These are phyloP conservation scores for Taeniopygia guttata DNA, from an alignment of 2,797 vertebrate genomes.

Conservation along the genomic window DNA sequence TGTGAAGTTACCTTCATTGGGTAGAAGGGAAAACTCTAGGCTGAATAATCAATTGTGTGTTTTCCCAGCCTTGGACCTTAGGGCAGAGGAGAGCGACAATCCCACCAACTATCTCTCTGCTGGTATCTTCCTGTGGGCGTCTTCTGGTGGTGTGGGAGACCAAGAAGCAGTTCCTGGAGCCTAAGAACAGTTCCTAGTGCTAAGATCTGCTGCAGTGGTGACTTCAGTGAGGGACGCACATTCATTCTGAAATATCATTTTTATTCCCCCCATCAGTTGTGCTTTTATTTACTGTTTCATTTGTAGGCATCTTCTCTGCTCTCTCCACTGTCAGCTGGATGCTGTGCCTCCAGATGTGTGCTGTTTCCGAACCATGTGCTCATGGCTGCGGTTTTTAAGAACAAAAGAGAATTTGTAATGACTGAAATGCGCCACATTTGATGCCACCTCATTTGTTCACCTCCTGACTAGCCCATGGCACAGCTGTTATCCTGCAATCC, in stretches of 20 bases:
- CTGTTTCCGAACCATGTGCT: background rate
- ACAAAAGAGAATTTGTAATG: background rate
- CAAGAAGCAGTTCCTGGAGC: background rate
- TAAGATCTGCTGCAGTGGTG: background rate
- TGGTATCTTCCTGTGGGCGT: background rate
- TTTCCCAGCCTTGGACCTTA: background rate
- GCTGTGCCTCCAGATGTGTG: accelerated
- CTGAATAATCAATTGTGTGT: background rate
- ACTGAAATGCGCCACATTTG: background rate
- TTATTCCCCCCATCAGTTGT: background rate
- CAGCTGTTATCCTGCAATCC: background rate
- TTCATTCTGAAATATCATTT: background rate
- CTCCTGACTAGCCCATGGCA: background rate
- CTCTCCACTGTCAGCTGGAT: background rate
- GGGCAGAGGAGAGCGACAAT: background rate
- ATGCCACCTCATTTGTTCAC: background rate
- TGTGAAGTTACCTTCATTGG: background rate
- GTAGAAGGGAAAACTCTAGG: background rate
- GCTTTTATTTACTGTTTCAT: background rate
- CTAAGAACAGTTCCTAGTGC: background rate
- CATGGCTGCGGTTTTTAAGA: background rate
- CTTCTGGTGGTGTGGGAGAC: background rate
- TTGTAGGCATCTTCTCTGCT: background rate
- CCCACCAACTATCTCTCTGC: background rate
- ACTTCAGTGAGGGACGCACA: background rate